Evolutionary conservation across 2,797 vertebrate species (phyloP).

Genomic region (Lagorchestes hirsutus): DNA sequence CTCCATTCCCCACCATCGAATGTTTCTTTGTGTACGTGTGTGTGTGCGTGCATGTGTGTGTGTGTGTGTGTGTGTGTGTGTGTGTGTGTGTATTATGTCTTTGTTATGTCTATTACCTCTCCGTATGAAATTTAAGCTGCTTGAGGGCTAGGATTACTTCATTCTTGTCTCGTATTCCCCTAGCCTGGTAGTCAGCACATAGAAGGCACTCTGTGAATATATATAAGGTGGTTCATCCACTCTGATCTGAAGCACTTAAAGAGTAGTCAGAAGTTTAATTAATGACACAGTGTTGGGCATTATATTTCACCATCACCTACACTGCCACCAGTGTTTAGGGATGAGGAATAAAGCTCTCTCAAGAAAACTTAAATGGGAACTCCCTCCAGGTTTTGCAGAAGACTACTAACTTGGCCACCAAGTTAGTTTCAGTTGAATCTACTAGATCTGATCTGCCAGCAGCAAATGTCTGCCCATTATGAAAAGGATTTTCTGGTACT

Average conservation of each 20-base stretch:
- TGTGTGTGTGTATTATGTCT: not conserved
- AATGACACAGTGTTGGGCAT: not conserved
- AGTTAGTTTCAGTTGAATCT: no score
- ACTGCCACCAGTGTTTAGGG: no score
- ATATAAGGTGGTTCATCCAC: not conserved
- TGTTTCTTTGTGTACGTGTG: no score
- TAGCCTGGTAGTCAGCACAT: not conserved
- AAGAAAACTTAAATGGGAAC: no score
- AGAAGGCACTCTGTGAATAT: not conserved
- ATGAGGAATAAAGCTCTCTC: no score
- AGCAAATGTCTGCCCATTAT: no score
- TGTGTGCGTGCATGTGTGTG: not conserved
- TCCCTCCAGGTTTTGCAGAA: no score
- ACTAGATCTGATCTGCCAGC: no score
- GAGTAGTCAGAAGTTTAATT: not conserved
- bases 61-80: not conserved
- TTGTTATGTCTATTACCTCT: not conserved
- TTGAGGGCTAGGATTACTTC: not conserved
- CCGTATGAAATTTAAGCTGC: not conserved
- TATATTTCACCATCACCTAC: not conserved
- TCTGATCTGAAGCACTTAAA: not conserved
- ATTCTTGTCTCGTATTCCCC: not conserved
- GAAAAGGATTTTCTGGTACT: no score
- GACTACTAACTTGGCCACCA: no score
- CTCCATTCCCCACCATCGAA: not conserved